Evolutionary conservation across 2,888 invertebrate species (phyloP), one percentile per base, ranked within the genome.

Genomic region (Eledona agricola): DNA sequence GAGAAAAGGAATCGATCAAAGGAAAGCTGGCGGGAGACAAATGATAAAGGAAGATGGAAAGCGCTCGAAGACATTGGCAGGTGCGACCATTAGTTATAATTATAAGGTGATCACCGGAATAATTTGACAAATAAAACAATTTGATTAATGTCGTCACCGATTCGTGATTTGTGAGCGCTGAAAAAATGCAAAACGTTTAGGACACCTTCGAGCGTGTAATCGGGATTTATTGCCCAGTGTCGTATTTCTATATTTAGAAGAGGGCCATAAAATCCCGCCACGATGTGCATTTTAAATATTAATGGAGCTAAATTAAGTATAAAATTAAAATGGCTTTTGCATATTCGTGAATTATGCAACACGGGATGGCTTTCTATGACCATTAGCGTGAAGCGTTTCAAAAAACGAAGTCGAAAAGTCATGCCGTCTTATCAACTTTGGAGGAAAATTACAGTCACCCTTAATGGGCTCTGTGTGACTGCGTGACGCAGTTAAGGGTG

Each of bases 401-500:
- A 15, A 23, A 38, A 38, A 38, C 23, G 37, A 23, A 38, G 31
- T n/a, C n/a, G 31, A 42, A 29, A 42, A 42, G 12, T 2, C n/a
- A n/a, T n/a, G n/a, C 22, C 4, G 12, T 20, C 20, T 31, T 29
- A 42, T 29, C 42, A 42, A 11, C 17, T n/a, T 17, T 13, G 11
- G 19, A n/a, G 4, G 28, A 28, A 42, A 29, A 29, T 35, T 13
- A 42, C 31, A 13, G 12, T 20, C 12, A 12, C 42, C 19, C 38
- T 49, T 32, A 50, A 54, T 37, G 26, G 43, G 32, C 45, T 50
- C 29, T 54, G 45, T 37, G 28, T 19, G 43, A 50, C 32, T 50
- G 38, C 28, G 50, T 29, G 47, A 50, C 37, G 47, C 35, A 37
- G 40, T 51, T 46, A 51, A 47, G 49, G 43, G 35, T 51, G 23